phyloP scores from a whole-genome alignment of 2,888 invertebrate genomes.

The Pseudanteris insignis region DNA sequence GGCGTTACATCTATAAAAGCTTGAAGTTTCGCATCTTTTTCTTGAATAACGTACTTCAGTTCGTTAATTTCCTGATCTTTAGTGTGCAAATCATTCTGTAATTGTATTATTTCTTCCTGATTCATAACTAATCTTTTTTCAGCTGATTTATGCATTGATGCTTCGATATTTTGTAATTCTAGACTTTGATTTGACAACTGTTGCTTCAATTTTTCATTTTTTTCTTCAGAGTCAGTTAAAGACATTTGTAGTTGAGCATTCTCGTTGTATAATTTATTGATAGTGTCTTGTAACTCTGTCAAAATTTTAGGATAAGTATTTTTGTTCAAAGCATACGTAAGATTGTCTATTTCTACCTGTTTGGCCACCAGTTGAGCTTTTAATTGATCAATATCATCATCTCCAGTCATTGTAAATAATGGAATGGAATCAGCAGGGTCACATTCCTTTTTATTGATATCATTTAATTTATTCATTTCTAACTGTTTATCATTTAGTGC shows the following conservation, averaged over 20 bases:
- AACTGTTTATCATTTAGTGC: constrained; percentile 17
- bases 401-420: constrained; percentile 49
- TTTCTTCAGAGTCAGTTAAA: constrained; percentile 48
- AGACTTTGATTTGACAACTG: constrained; percentile 36
- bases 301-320: constrained; percentile 58
- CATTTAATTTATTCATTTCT: constrained; percentile 43
- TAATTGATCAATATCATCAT: constrained; percentile 48
- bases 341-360: constrained; percentile 77
- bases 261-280: constrained; percentile 56
- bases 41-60: constrained; percentile 49
- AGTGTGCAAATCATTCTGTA: constrained; percentile 54
- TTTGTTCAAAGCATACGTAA: constrained; percentile 74
- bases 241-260: constrained; percentile 51
- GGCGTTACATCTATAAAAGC: constrained; percentile 50
- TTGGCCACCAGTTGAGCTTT: constrained; percentile 69
- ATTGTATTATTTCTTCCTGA: constrained; percentile 50
- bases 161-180: constrained; percentile 43
- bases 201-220: constrained; percentile 46
- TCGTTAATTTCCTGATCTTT: constrained; percentile 57
- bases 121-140: constrained; percentile 46
- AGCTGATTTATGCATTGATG: constrained; percentile 15
- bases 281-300: constrained; percentile 63
- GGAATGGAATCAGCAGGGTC: constrained; percentile 63
- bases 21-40: constrained; percentile 54
- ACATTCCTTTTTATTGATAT: constrained; percentile 7